Base-by-base conservation (phyloP, 2,888 invertebrate species). In the Dyspetes luteomarginatus region DNA sequence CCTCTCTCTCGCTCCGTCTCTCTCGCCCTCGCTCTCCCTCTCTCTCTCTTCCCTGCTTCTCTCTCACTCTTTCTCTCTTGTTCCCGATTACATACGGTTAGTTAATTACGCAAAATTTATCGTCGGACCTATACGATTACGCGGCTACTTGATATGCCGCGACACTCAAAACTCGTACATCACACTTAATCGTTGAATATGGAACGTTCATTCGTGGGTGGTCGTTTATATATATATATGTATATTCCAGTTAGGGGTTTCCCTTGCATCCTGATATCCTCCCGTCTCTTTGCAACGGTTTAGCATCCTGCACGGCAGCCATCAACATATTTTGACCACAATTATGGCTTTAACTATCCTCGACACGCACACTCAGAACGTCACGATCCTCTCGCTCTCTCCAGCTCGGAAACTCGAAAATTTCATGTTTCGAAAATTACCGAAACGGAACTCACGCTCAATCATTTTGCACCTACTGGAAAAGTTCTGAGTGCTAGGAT, bases 101-200 rank as follows among this genome's bases (percentile, higher is more conserved):
- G 88, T 88, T 89, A 90, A 90, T 90, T 88, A 87, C 82, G 78
- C 79, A 76, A 85, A 89, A 90, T 89, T 90, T 89, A 89, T 88
- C 85, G 87, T 83, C 82, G 81, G 69, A 76, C 82, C 86, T 81
- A 82, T 86, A 86, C 87, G 88, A 89, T 88, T 86, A 89, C 86
- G 85, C 85, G 69, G 69, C 88, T 88, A 87, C 87, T 89, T 88
- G 89, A 89, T 89, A 89, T 88, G 89, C 88, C 88, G 86, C 87
- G 86, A 87, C 87, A 88, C 87, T 87, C 88, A 87, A 90, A 90
- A 90, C 88, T 89, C 90, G 88, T 90, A 89, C 87, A 89, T 90
- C 90, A 90, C 86, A 88, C 88, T 89, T 89, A 89, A 90, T 89
- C 88, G 88, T 89, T 89, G 90, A 90, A 90, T 90, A 90, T 90